Percentiles rank a stretch among this genome's conserved stretches.
Evolutionary conservation across 2,797 vertebrate species (phyloP).

Genomic region (Arrhamphus sclerolepis): DNA sequence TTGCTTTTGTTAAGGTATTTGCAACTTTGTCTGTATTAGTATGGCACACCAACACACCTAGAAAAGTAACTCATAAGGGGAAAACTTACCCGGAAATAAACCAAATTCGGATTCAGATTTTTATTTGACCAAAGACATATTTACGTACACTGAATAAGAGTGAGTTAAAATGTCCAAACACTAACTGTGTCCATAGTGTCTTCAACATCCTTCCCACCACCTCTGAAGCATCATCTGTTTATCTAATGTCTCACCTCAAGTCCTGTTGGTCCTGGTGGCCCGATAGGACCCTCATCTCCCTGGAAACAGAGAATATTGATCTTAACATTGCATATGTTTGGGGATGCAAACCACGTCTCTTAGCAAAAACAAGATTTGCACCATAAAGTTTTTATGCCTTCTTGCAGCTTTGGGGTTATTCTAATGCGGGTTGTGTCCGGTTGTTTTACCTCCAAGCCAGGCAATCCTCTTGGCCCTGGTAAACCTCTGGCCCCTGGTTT

Average conservation of each 20-base stretch:
- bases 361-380: constrained; percentile 16
- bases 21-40: no score
- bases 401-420: constrained; percentile 21
- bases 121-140: no score
- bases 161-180: not conserved
- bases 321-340: constrained; percentile 41
- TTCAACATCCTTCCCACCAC: not conserved
- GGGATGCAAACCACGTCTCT: constrained; percentile 30
- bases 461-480: constrained; percentile 92
- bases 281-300: constrained; percentile 94
- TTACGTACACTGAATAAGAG: no score
- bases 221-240: constrained; percentile 23
- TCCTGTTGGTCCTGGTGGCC: constrained; percentile 90
- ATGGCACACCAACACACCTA: no score
- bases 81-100: no score
- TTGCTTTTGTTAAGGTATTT: no score
- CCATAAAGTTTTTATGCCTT: constrained; percentile 36
- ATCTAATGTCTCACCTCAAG: constrained; percentile 86
- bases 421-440: constrained; percentile 14
- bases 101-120: no score
- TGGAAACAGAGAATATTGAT: constrained; percentile 71
- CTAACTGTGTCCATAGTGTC: constrained; percentile 3
- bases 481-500: constrained; percentile 91
- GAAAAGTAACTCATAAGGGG: no score
- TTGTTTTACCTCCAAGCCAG: constrained; percentile 88